A percentile compares a stretch with the other conserved stretches of the same genome.
Conservation (phyloP, 2,797 vertebrate genomes). For the Champsocephalus gunnari region DNA sequence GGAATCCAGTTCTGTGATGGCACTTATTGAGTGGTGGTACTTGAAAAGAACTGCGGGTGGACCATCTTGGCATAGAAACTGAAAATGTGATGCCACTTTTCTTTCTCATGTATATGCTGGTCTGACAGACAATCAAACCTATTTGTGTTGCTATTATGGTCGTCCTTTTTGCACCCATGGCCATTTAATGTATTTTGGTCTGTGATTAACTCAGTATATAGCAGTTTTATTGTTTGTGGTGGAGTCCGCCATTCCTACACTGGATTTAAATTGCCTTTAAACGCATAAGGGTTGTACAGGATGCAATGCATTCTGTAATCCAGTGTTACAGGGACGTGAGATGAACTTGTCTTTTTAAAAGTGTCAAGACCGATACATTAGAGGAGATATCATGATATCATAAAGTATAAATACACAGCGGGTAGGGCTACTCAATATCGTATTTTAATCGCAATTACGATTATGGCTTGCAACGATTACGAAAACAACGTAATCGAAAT, state of each 20-base stretch:
- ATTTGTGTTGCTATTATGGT: not conserved
- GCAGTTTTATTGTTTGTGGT: conserved; percentile 11
- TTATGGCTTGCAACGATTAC: too few relatives aligned
- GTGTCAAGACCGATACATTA: not conserved
- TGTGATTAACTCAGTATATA: conserved; percentile 15
- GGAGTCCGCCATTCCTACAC: not conserved
- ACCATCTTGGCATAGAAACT: conserved; percentile 22
- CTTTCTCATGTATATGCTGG: not conserved
- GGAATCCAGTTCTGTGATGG: conserved; percentile 25
- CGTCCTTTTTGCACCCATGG: not conserved
- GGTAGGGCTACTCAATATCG: too few relatives aligned
- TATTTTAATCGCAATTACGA: too few relatives aligned
- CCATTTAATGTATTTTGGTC: conserved; percentile 6
- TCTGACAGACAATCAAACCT: not conserved
- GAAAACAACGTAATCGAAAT: too few relatives aligned
- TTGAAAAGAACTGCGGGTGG: conserved; percentile 14
- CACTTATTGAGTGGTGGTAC: conserved; percentile 8
- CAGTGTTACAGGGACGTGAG: not conserved
- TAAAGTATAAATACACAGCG: not conserved
- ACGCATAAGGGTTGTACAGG: not conserved
- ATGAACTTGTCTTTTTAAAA: not conserved
- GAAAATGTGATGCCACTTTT: not conserved
- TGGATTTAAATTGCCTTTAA: not conserved
- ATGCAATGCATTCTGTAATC: not conserved
- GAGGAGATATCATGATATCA: not conserved